Evolutionary conservation across 2,888 invertebrate species (phyloP).

Genomic region (Cheilosia grossa): DNA sequence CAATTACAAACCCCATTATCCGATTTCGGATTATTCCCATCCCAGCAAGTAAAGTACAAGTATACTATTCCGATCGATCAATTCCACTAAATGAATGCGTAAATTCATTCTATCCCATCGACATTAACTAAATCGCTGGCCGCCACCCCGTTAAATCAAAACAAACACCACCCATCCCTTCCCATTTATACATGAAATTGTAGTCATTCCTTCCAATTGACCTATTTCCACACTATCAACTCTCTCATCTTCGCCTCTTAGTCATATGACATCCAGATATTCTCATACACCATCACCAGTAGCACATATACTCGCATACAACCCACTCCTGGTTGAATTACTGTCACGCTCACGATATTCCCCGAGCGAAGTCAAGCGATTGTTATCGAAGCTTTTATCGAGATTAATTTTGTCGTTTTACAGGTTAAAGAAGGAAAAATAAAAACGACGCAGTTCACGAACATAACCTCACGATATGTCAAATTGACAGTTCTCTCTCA

Average conservation of each 20-base stretch:
- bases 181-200: slow-evolving; percentile 33
- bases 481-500: slow-evolving; percentile 7
- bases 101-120: slow-evolving; percentile 37
- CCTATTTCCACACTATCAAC: slow-evolving; percentile 52
- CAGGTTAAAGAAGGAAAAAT: background rate
- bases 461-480: slow-evolving; percentile 13
- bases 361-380: slow-evolving; percentile 39
- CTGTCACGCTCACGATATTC: slow-evolving; percentile 53
- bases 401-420: slow-evolving; percentile 59
- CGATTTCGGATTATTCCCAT: background rate
- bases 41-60: too few relatives aligned
- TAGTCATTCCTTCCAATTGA: slow-evolving; percentile 65
- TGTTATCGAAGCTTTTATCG: slow-evolving; percentile 71
- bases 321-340: slow-evolving; percentile 14
- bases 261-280: slow-evolving; percentile 20
- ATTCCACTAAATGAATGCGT: slow-evolving; percentile 35
- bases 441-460: slow-evolving; percentile 7
- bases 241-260: slow-evolving; percentile 23
- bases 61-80: slow-evolving; percentile 26
- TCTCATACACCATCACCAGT: background rate
- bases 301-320: background rate
- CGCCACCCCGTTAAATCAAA: slow-evolving; percentile 22
- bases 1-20: background rate
- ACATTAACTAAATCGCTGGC: slow-evolving; percentile 46
- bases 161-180: slow-evolving; percentile 28